Conservation (phyloP, 2,797 vertebrate species). For the Coreius guichenoti region DNA sequence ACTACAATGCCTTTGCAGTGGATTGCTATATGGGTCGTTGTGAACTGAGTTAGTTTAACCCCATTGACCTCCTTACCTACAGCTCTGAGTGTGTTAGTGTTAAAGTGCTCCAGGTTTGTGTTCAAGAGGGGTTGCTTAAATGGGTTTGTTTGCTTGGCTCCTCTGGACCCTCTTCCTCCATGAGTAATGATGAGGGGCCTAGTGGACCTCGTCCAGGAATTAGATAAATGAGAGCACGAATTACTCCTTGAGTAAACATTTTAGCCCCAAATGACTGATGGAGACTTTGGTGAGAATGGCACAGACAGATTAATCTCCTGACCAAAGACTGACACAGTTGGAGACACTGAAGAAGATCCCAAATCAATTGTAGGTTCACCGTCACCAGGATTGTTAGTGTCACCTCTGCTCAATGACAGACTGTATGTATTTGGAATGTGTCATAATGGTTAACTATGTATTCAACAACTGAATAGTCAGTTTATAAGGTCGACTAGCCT, state of each 20-base stretch:
- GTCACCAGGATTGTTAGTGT: conserved; percentile 43
- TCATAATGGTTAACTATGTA: not conserved
- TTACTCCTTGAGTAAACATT: conserved; percentile 78
- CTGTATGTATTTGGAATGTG: not conserved
- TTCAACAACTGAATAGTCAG: not conserved
- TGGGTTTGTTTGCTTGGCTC: conserved; percentile 77
- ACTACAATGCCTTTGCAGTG: conserved; percentile 1
- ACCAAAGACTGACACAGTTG: conserved; percentile 36
- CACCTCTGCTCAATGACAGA: conserved; percentile 50
- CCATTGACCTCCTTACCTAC: conserved; percentile 71
- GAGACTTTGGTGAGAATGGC: conserved; percentile 60
- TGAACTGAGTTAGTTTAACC: conserved; percentile 78
- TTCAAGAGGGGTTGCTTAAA: conserved; percentile 66
- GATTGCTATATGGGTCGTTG: conserved; percentile 63
- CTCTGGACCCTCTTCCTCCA: conserved; percentile 61
- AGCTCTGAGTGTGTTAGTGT: conserved; percentile 47
- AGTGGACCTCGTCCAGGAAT: conserved; percentile 62
- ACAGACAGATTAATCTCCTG: conserved; percentile 55
- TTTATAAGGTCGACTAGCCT: no score
- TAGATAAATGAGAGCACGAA: conserved; percentile 66
- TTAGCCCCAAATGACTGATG: conserved; percentile 52
- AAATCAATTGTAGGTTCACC: conserved; percentile 31
- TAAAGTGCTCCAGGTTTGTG: conserved; percentile 39
- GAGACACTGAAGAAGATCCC: conserved; percentile 21
- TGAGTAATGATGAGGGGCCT: conserved; percentile 75